Conservation (phyloP, 2,888 invertebrate species). For the Idaea straminata region DNA sequence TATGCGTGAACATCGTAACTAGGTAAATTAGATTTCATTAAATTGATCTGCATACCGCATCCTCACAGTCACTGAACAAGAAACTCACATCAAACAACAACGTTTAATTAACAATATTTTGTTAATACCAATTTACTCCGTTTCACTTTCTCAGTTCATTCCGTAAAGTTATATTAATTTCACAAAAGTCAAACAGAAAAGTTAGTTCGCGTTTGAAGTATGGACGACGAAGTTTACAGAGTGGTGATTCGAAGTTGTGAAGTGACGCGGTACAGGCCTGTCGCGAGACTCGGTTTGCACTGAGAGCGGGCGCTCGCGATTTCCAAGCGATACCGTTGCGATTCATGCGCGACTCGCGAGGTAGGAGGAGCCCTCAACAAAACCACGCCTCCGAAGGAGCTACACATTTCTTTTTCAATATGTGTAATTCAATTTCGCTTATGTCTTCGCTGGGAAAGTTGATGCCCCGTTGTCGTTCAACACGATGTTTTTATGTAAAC, state of each 20-base stretch:
- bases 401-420: constrained; percentile 81
- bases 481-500: constrained; percentile 81
- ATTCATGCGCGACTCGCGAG: constrained; percentile 70
- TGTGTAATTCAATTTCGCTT: constrained; percentile 81
- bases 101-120: constrained; percentile 47
- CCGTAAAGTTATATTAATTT: constrained; percentile 50
- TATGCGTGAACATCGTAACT: constrained; percentile 15
- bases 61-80: constrained; percentile 58
- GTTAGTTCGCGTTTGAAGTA: constrained; percentile 39
- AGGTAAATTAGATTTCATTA: constrained; percentile 29
- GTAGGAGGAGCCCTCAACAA: constrained; percentile 72
- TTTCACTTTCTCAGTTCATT: constrained; percentile 44
- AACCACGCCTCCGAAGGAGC: constrained; percentile 79
- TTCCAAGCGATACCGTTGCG: constrained; percentile 55
- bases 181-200: constrained; percentile 51
- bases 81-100: constrained; percentile 50
- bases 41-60: constrained; percentile 40
- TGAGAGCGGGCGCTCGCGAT: constrained; percentile 52
- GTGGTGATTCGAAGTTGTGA: constrained; percentile 51
- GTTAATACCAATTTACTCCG: constrained; percentile 40
- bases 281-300: constrained; percentile 49
- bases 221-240: constrained; percentile 42
- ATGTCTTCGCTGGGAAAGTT: constrained; percentile 81
- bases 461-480: constrained; percentile 80
- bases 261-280: constrained; percentile 49